Percentiles rank a stretch among this genome's conserved stretches.
Evolutionary conservation across 2,113 vertebrate species (phyloP).

Genomic region (Atrichornis clamosus): DNA sequence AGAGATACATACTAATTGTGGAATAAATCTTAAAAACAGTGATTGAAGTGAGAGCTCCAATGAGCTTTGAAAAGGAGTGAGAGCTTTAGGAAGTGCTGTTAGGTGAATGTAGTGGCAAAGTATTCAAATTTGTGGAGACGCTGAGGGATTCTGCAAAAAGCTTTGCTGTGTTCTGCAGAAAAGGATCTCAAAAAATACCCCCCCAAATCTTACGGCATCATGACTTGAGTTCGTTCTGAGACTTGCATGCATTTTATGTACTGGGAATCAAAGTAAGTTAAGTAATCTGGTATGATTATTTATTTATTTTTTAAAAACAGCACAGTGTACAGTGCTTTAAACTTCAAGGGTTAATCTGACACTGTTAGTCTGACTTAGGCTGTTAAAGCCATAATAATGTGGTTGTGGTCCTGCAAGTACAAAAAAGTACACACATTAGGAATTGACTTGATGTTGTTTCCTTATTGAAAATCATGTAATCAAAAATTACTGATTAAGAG

Average conservation of each 20-base stretch:
- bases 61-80: not conserved
- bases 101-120: not conserved
- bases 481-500: not conserved
- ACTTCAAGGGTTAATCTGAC: not conserved
- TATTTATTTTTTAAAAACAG: not conserved
- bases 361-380: not conserved
- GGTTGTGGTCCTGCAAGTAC: not conserved
- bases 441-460: not conserved
- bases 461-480: not conserved
- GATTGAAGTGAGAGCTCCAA: not conserved
- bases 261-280: not conserved
- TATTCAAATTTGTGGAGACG: not conserved
- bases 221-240: not conserved
- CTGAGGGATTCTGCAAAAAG: not conserved
- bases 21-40: not conserved
- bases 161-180: not conserved
- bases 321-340: not conserved
- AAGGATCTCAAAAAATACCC: not conserved
- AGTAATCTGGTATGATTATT: not conserved
- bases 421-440: not conserved
- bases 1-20: slow-evolving; percentile 21
- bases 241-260: not conserved
- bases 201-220: not conserved
- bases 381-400: not conserved
- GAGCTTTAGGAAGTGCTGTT: not conserved